Percentiles rank a stretch among this genome's conserved stretches.
Conservation (phyloP, 2,888 invertebrate genomes). For the Eueremaeus valkanovi region DNA sequence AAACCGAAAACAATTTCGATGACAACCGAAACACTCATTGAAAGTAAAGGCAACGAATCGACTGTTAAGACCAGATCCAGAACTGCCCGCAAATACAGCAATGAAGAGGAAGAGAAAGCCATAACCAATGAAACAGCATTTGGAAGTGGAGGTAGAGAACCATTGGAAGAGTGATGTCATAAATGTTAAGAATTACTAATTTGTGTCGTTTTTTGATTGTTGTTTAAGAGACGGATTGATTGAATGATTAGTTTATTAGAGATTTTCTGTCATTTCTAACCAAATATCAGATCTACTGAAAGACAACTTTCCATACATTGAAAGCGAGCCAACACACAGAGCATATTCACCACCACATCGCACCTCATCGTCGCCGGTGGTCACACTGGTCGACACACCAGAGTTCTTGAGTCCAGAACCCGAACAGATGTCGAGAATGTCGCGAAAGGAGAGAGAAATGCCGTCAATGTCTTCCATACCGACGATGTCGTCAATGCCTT, state of each 20-base stretch:
- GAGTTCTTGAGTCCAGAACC: conserved; percentile 30
- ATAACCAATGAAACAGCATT: conserved; percentile 10
- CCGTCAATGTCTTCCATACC: neutral
- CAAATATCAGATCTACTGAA: conserved; percentile 17
- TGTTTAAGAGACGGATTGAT: neutral
- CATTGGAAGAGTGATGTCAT: neutral
- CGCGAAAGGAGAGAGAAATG: neutral
- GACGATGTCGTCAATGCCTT: neutral
- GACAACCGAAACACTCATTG: conserved; percentile 41
- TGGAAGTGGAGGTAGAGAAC: conserved; percentile 22
- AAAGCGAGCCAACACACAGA: neutral
- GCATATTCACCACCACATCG: conserved; percentile 18
- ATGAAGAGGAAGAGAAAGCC: conserved; percentile 15
- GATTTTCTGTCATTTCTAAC: neutral
- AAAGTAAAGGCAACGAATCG: conserved; percentile 35
- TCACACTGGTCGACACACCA: conserved; percentile 12
- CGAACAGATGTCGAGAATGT: neutral
- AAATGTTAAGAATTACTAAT: too few relatives aligned
- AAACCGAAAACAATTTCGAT: conserved; percentile 30
- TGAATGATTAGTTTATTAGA: neutral
- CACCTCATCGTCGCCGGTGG: conserved; percentile 22
- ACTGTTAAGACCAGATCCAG: conserved; percentile 39
- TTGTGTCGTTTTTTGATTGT: too few relatives aligned
- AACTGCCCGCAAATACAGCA: conserved; percentile 35
- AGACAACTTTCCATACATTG: conserved; percentile 24